A percentile compares a stretch with the other conserved stretches of the same genome.
These are phyloP conservation scores for Dallia pectoralis DNA, from an alignment of 2,797 vertebrate genomes.

Conservation along the genomic window DNA sequence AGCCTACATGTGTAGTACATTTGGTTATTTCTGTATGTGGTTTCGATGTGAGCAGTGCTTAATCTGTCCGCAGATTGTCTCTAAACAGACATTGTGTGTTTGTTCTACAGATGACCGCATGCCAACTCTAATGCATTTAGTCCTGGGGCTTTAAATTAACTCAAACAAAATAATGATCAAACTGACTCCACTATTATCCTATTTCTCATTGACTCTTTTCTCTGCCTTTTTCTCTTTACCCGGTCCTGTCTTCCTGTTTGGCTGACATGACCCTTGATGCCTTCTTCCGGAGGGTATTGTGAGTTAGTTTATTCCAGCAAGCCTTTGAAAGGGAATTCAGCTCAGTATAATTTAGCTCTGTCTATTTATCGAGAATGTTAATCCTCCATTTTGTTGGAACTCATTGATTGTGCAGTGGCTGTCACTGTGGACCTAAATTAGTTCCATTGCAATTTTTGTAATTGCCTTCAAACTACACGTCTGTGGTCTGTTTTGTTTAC, in stretches of 20 bases:
- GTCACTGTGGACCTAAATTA: too few relatives aligned
- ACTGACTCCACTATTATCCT: too few relatives aligned
- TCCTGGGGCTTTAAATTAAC: neutral
- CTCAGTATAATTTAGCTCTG: neutral
- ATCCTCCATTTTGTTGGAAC: too few relatives aligned
- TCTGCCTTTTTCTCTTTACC: conserved; percentile 9
- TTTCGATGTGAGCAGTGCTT: too few relatives aligned
- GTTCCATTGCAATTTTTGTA: too few relatives aligned
- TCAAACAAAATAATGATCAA: neutral
- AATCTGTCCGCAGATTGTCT: neutral
- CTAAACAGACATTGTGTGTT: neutral
- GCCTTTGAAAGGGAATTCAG: neutral
- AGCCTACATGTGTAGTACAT: neutral
- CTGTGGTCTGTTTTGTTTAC: too few relatives aligned
- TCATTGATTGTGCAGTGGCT: too few relatives aligned
- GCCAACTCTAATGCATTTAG: neutral
- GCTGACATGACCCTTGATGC: neutral
- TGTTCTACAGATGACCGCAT: neutral
- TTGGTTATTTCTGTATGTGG: neutral
- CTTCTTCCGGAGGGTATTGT: neutral
- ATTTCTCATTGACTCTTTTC: neutral
- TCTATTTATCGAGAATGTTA: too few relatives aligned
- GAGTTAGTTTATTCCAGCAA: neutral
- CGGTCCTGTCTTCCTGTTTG: conserved; percentile 15
- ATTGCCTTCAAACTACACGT: too few relatives aligned